A percentile compares a stretch with the other conserved stretches of the same genome.
Evolutionary conservation across 2,113 vertebrate genomes (phyloP).

Genomic region (Hippocampus abdominalis): DNA sequence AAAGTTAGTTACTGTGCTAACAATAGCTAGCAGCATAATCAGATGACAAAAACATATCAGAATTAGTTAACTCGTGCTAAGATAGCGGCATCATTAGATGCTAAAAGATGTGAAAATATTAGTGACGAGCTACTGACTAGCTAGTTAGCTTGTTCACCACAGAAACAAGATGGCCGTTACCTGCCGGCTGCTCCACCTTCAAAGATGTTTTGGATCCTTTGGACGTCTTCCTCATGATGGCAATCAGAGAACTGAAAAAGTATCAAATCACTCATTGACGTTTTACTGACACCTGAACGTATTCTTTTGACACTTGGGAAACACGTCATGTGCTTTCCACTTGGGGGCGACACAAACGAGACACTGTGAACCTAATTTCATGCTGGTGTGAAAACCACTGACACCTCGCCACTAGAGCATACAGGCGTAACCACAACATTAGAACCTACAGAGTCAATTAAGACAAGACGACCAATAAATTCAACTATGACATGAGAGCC

Average conservation of each 20-base stretch:
- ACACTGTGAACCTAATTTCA: not conserved
- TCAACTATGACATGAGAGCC: not conserved
- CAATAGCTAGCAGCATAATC: not conserved
- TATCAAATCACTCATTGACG: not conserved
- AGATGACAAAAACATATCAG: not conserved
- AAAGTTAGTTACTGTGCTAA: not conserved
- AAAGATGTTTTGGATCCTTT: conserved; percentile 67
- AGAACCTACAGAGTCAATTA: too few relatives aligned
- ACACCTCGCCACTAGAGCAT: too few relatives aligned
- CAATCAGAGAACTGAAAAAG: conserved; percentile 71
- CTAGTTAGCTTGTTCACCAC: not conserved
- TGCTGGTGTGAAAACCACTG: too few relatives aligned
- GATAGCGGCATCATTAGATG: too few relatives aligned
- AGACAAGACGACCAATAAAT: too few relatives aligned
- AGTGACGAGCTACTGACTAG: not conserved
- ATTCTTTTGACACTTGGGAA: not conserved
- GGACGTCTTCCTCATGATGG: conserved; percentile 78
- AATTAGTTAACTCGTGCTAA: too few relatives aligned
- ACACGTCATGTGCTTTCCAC: not conserved
- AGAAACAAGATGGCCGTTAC: conserved; percentile 30
- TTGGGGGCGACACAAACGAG: not conserved
- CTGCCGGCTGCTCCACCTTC: conserved; percentile 68
- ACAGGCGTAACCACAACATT: too few relatives aligned
- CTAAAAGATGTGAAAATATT: too few relatives aligned
- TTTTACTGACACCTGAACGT: not conserved